Percentiles rank a stretch among this genome's conserved stretches.
These are phyloP conservation scores for Prosopocoilus inquinatus DNA, from an alignment of 2,888 invertebrate genomes.

Conservation along the genomic window DNA sequence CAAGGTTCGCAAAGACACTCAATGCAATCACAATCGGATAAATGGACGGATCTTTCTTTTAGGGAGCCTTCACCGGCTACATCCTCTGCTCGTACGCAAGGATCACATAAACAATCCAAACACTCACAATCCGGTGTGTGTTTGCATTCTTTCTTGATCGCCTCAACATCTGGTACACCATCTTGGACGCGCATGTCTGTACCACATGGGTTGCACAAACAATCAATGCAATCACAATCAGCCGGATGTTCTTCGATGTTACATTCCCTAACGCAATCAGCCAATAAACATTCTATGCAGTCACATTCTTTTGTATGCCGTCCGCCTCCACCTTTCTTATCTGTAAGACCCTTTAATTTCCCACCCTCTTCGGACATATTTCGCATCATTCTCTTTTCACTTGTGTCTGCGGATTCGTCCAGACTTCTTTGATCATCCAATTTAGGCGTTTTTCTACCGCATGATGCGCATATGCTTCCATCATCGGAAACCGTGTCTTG, in stretches of 20 bases:
- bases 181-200: background rate
- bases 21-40: constrained; percentile 2
- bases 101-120: constrained; percentile 8
- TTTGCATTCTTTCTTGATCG: background rate
- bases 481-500: no score
- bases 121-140: constrained; percentile 9
- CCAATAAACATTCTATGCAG: constrained; percentile 23
- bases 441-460: no score
- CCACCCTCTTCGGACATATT: constrained; percentile 3
- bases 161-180: no score
- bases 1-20: background rate
- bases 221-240: constrained; percentile 21
- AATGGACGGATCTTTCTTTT: background rate
- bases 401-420: no score
- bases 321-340: background rate
- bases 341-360: no score
- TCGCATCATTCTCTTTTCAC: no score
- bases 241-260: constrained; percentile 11
- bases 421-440: no score
- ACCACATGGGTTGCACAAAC: constrained; percentile 12
- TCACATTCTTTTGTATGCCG: constrained; percentile 24
- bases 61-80: no score
- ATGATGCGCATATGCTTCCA: no score
- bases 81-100: background rate
- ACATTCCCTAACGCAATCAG: background rate